Evolutionary conservation across 2,797 vertebrate genomes (phyloP).

Genomic region (Chromis chromis): DNA sequence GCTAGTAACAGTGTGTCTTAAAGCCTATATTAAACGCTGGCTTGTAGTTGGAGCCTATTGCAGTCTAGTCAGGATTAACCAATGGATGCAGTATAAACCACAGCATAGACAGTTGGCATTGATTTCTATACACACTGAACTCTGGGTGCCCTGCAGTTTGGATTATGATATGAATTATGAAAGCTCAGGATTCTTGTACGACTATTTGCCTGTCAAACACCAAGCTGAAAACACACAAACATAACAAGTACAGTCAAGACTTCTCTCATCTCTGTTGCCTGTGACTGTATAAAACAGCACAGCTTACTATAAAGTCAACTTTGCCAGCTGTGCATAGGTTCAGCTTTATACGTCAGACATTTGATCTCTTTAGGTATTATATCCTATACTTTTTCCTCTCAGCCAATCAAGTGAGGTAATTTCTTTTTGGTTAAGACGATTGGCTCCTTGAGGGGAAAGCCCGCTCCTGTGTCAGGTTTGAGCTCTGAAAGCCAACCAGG

Average conservation of each 20-base stretch:
- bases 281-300: conserved; percentile 9
- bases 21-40: not conserved
- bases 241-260: not conserved
- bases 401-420: conserved; percentile 62
- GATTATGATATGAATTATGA: not conserved
- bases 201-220: not conserved
- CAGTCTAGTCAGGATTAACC: not conserved
- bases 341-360: conserved; percentile 35
- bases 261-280: conserved; percentile 9
- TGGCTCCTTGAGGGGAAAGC: conserved; percentile 48
- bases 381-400: conserved; percentile 38
- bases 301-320: conserved; percentile 13
- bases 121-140: not conserved
- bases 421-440: conserved; percentile 48
- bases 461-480: conserved; percentile 53
- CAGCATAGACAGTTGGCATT: not conserved
- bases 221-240: conserved; percentile 12
- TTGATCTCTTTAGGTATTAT: conserved; percentile 35
- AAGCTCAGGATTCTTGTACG: not conserved
- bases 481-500: conserved; percentile 57
- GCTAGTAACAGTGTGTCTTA: too few species aligned
- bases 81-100: not conserved
- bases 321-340: conserved; percentile 12
- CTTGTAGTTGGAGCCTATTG: not conserved
- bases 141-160: not conserved